A percentile compares a stretch with the other conserved stretches of the same genome.
Conservation (phyloP, 2,888 invertebrate genomes). For the Halictus ligatus region DNA sequence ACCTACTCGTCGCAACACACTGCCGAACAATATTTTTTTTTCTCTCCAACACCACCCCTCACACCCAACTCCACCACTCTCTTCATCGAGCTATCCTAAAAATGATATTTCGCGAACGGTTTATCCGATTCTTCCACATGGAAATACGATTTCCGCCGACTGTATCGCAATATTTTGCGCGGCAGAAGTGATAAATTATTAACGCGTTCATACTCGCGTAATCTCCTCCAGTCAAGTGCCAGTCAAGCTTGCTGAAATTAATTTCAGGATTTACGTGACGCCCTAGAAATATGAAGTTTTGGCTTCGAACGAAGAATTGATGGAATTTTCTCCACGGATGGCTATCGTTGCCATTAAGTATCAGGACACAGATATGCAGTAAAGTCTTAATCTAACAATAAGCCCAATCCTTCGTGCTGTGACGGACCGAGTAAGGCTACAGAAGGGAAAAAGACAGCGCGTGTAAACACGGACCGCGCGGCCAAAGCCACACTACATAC, state of each 20-base stretch:
- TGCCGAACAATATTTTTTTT: neutral
- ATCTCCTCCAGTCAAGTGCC: slow-evolving; percentile 28
- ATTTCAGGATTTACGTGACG: slow-evolving; percentile 18
- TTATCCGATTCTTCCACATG: slow-evolving; percentile 27
- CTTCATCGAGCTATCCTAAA: neutral
- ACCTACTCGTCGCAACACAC: slow-evolving; percentile 6
- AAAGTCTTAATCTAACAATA: no score
- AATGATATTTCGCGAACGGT: slow-evolving; percentile 8
- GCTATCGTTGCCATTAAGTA: neutral
- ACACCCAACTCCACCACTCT: neutral
- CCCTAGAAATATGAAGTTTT: slow-evolving; percentile 13
- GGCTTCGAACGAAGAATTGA: neutral
- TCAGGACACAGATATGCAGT: no score
- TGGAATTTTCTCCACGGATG: neutral
- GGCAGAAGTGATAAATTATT: slow-evolving; percentile 37
- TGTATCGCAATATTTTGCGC: slow-evolving; percentile 21
- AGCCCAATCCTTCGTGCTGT: no score
- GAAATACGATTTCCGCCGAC: slow-evolving; percentile 31
- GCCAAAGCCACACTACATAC: no score
- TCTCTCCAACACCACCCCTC: no score
- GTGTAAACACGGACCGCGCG: no score
- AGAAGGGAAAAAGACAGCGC: no score
- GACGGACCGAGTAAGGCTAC: no score
- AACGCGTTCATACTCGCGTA: slow-evolving; percentile 27
- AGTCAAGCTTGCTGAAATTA: slow-evolving; percentile 37